Conservation (phyloP, 2,888 invertebrate genomes). For the Xiphydria camelus region DNA sequence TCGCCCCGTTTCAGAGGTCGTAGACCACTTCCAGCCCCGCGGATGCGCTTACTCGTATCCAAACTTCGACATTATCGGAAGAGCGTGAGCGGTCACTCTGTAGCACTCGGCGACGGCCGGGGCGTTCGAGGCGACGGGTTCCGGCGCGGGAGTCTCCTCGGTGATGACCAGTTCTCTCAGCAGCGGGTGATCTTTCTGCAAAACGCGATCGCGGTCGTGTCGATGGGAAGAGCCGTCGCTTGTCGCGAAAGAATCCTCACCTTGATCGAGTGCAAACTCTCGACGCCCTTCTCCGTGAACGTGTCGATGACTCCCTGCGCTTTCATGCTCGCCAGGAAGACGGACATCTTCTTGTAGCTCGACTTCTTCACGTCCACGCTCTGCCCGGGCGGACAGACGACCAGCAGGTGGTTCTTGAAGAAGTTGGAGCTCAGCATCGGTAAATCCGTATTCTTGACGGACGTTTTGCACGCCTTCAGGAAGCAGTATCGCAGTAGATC, state of each 20-base stretch:
- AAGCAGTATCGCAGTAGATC: slow-evolving; percentile 75
- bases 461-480: slow-evolving; percentile 75
- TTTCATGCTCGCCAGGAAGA: slow-evolving; percentile 78
- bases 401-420: slow-evolving; percentile 71
- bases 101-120: slow-evolving; percentile 70
- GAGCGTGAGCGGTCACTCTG: slow-evolving; percentile 69
- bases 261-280: slow-evolving; percentile 72
- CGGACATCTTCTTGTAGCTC: slow-evolving; percentile 83
- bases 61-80: slow-evolving; percentile 65
- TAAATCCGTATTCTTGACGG: slow-evolving; percentile 70
- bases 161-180: slow-evolving; percentile 58
- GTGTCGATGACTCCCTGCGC: slow-evolving; percentile 47
- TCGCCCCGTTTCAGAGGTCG: too few relatives aligned
- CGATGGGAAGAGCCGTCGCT: neutral
- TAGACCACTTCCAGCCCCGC: too few relatives aligned
- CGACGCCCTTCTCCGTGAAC: slow-evolving; percentile 73
- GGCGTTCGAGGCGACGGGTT: slow-evolving; percentile 48
- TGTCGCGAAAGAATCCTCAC: slow-evolving; percentile 25
- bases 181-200: slow-evolving; percentile 61
- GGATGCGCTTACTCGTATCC: slow-evolving; percentile 63
- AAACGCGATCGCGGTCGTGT: slow-evolving; percentile 9
- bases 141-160: slow-evolving; percentile 38
- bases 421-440: slow-evolving; percentile 83
- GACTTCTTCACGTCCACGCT: slow-evolving; percentile 86
- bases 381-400: slow-evolving; percentile 70